Conservation (phyloP, 2,797 vertebrate genomes). For the Coreius guichenoti region DNA sequence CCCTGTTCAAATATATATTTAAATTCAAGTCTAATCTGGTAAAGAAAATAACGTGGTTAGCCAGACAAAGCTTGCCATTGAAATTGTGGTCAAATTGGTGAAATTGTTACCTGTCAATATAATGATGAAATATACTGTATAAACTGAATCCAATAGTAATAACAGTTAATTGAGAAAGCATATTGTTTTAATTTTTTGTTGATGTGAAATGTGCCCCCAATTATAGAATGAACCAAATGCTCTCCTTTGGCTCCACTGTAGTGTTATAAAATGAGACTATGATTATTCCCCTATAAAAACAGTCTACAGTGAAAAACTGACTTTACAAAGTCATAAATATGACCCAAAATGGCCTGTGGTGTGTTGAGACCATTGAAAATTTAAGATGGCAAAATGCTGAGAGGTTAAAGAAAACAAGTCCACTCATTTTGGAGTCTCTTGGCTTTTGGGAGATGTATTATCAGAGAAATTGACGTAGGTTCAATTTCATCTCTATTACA, state of each 20-base stretch:
- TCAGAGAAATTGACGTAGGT: constrained; percentile 75
- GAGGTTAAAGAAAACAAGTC: constrained; percentile 50
- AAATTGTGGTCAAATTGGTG: neutral
- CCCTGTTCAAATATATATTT: too few relatives aligned
- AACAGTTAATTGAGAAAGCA: neutral
- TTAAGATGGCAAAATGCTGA: constrained; percentile 42
- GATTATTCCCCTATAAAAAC: neutral
- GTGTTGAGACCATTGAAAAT: constrained; percentile 38
- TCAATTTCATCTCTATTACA: constrained; percentile 75
- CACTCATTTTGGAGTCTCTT: constrained; percentile 44
- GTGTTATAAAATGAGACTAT: neutral
- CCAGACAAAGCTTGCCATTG: too few relatives aligned
- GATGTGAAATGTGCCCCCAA: too few relatives aligned
- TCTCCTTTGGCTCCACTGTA: neutral
- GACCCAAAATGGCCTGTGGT: constrained; percentile 8
- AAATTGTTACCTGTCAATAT: neutral
- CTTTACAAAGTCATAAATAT: neutral
- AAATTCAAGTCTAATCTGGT: too few relatives aligned
- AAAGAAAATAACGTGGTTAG: too few relatives aligned
- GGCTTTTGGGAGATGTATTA: constrained; percentile 71
- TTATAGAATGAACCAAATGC: too few relatives aligned
- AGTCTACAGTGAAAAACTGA: neutral
- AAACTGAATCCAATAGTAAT: neutral
- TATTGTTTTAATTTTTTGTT: too few relatives aligned
- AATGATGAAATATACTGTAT: neutral